Evolutionary conservation across 2,888 invertebrate species (phyloP).

Genomic region (Nipponacmea schrenckii): DNA sequence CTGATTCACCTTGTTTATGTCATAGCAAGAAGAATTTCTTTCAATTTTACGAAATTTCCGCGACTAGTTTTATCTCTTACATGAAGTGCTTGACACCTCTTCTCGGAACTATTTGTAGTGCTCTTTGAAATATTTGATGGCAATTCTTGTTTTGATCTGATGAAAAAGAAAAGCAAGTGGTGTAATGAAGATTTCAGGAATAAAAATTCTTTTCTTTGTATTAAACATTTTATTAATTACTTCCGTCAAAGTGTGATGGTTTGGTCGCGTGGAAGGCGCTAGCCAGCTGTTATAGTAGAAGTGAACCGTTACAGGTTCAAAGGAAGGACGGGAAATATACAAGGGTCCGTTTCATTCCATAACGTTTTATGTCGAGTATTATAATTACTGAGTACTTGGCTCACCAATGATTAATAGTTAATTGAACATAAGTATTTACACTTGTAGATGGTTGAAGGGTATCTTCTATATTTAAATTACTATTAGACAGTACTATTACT

Average conservation of each 20-base stretch:
- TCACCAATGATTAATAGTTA: neutral
- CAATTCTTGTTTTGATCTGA: too few relatives aligned
- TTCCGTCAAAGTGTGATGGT: conserved; percentile 5
- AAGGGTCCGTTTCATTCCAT: neutral
- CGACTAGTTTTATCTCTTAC: too few relatives aligned
- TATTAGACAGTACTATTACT: neutral
- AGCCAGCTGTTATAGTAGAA: neutral
- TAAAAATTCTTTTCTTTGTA: neutral
- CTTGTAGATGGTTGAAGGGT: neutral
- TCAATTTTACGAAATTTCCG: too few relatives aligned
- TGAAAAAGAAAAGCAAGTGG: too few relatives aligned
- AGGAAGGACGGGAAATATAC: conserved; percentile 1
- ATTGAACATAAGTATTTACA: conserved; percentile 5
- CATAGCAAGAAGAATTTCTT: too few relatives aligned
- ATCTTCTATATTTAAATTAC: neutral
- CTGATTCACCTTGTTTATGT: too few relatives aligned
- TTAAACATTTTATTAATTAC: conserved; percentile 2
- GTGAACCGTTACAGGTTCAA: conserved; percentile 8
- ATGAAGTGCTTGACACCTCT: too few relatives aligned
- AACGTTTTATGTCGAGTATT: neutral
- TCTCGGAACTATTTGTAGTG: too few relatives aligned
- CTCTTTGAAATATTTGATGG: too few relatives aligned
- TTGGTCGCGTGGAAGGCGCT: conserved; percentile 3
- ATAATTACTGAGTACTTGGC: neutral
- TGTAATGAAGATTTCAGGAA: neutral